A percentile compares a stretch with the other conserved stretches of the same genome.
Conservation (phyloP, 2,113 vertebrate genomes). For the Chloebia gouldiae region DNA sequence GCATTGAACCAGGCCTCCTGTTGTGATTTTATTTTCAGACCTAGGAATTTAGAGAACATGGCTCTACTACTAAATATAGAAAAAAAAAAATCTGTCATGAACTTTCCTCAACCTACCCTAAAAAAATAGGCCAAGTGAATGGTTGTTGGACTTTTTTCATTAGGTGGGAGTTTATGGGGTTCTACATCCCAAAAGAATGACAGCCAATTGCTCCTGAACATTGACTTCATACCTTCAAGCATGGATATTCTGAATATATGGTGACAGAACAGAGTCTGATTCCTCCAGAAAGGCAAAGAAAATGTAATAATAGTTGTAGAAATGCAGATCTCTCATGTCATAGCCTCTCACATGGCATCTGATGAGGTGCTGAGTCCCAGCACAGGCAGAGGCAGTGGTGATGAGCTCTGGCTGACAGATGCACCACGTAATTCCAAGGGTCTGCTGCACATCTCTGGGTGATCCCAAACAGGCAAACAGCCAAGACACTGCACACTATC, state of each 20-base stretch:
- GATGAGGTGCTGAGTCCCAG: background rate
- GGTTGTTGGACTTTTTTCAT: background rate
- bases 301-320: background rate
- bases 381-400: background rate
- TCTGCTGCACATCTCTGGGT: background rate
- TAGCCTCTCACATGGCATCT: background rate
- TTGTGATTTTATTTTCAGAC: background rate
- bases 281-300: background rate
- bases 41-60: background rate
- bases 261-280: background rate
- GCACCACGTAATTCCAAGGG: background rate
- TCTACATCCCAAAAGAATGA: background rate
- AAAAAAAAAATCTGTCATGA: background rate
- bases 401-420: background rate
- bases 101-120: background rate
- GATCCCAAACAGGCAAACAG: background rate
- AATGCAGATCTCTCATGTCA: background rate
- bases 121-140: background rate
- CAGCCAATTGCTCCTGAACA: rapidly evolving
- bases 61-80: background rate
- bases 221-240: background rate
- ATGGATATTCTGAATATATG: rapidly evolving
- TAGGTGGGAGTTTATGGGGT: background rate
- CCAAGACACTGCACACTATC: background rate
- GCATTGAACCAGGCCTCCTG: background rate